Conservation (phyloP, 2,888 invertebrate species). For the Cosmia pyralina region DNA sequence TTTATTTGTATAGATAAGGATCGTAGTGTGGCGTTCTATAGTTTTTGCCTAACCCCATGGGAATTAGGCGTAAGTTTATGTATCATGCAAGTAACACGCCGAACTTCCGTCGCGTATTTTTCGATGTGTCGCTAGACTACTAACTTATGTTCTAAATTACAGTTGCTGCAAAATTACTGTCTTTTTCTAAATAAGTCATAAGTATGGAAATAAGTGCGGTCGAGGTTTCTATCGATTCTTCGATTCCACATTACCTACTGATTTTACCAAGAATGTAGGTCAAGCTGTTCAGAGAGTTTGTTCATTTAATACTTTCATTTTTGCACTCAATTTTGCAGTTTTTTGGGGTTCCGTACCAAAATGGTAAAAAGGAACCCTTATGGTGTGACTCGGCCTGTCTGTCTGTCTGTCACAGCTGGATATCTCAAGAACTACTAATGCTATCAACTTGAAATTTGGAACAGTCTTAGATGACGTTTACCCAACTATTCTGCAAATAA, state of each 20-base stretch:
- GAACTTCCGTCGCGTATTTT: background rate
- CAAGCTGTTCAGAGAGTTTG: constrained; percentile 11
- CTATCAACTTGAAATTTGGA: too few relatives aligned
- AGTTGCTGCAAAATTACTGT: background rate
- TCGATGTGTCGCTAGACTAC: background rate
- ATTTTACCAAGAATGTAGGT: constrained; percentile 33
- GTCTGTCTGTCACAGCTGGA: too few relatives aligned
- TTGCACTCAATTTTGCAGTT: constrained; percentile 12
- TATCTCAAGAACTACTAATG: too few relatives aligned
- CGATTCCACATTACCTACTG: constrained; percentile 9
- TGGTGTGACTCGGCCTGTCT: too few relatives aligned
- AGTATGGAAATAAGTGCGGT: background rate
- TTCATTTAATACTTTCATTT: constrained; percentile 33
- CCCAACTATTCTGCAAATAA: too few relatives aligned
- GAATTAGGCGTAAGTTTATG: background rate
- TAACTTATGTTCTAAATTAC: background rate
- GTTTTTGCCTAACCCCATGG: background rate
- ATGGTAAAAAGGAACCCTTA: too few relatives aligned
- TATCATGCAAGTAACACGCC: background rate
- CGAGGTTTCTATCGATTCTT: constrained; percentile 4
- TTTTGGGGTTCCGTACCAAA: too few relatives aligned
- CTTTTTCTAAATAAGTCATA: constrained; percentile 4
- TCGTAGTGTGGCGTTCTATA: background rate
- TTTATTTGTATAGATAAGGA: too few relatives aligned
- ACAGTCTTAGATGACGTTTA: too few relatives aligned